A percentile compares a stretch with the other conserved stretches of the same genome.
These are phyloP conservation scores for Barbus barbus DNA, from an alignment of 2,113 vertebrate species.

Conservation along the genomic window DNA sequence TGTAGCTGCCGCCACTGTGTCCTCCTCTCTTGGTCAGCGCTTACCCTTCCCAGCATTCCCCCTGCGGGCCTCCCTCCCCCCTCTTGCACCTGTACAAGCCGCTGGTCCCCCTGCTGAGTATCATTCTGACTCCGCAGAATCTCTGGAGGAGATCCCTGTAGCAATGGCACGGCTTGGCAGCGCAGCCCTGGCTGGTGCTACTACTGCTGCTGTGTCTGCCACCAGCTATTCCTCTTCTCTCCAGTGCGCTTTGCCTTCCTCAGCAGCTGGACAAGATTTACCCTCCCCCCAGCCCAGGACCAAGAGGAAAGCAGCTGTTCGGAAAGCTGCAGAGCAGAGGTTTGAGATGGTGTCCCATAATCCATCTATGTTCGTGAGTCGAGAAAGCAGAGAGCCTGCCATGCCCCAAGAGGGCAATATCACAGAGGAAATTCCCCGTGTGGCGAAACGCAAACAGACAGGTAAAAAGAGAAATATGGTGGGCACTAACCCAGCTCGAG, in stretches of 20 bases:
- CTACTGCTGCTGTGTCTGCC: slow-evolving; percentile 31
- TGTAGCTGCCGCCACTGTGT: slow-evolving; percentile 56
- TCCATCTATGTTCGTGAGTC: slow-evolving; percentile 80
- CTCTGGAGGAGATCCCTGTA: slow-evolving; percentile 89
- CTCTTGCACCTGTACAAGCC: slow-evolving; percentile 66
- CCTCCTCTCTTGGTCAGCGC: slow-evolving; percentile 68
- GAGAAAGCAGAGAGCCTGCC: slow-evolving; percentile 72
- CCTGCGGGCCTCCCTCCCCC: slow-evolving; percentile 64
- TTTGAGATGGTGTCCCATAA: slow-evolving; percentile 74
- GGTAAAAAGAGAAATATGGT: slow-evolving; percentile 64
- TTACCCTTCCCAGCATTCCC: slow-evolving; percentile 76
- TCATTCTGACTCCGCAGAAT: slow-evolving; percentile 86
- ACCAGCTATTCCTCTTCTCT: slow-evolving; percentile 36
- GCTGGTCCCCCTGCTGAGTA: slow-evolving; percentile 78
- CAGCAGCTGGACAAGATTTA: slow-evolving; percentile 23
- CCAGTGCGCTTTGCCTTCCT: slow-evolving; percentile 21
- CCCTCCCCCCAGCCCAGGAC: slow-evolving; percentile 67
- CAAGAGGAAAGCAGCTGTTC: slow-evolving; percentile 67
- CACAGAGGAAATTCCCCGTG: neutral
- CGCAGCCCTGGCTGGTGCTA: slow-evolving; percentile 54
- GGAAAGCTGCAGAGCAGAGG: slow-evolving; percentile 55
- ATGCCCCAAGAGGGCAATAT: slow-evolving; percentile 3
- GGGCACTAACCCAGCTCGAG: slow-evolving; percentile 50
- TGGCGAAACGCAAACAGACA: slow-evolving; percentile 67
- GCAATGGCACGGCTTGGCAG: slow-evolving; percentile 83